Evolutionary conservation across 2,113 vertebrate species (phyloP), one percentile per base, ranked within the genome.

Genomic region (Myocastor coypus): DNA sequence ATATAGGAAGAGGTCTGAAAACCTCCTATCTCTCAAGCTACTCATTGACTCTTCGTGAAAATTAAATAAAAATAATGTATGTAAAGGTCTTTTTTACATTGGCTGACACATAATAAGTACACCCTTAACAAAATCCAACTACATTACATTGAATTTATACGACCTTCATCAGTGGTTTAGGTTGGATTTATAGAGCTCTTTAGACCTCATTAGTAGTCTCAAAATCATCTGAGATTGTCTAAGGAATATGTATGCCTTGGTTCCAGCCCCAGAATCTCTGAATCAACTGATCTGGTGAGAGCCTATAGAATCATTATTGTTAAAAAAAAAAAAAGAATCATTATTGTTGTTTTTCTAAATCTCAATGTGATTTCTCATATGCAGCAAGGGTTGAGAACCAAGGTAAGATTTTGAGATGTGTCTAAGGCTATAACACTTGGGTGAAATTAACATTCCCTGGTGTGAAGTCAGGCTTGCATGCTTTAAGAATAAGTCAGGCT

Each of bases 41-140:
- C 32, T 30, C 55, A 17, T 61, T 94, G 68, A 92, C 19, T 89
- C 17, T 82, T 83, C 61, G 59, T 32, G 64, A 90, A 12, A 34
- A 75, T 92, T 61, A 94, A 89, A 89, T 26, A 86, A 83, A 66
- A 95, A 52, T 13, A 37, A 86, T 84, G 30, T 46, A 20, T 87
- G 13, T 87, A 37, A 94, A 55, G 32, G 42, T 80, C 19, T 77
- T 86, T 86, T 57, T 7, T 59, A n/a, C 7, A 64, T 46, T 63
- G 34, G 57, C 82, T 82, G 63, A 40, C 40, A 92, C 4, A 42
- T 34, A 80, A 46, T 64, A 71, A 87, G 78, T 68, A 42, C n/a
- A 93, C 69, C 12, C 22, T 85, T 75, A 69, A 75, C 26, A 52
- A 94, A 91, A 82, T 85, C 13, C 17, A 77, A 32, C 42, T 57